These are phyloP conservation scores for Tiliqua scincoides DNA, from an alignment of 2,113 vertebrate genomes.

Conservation along the genomic window DNA sequence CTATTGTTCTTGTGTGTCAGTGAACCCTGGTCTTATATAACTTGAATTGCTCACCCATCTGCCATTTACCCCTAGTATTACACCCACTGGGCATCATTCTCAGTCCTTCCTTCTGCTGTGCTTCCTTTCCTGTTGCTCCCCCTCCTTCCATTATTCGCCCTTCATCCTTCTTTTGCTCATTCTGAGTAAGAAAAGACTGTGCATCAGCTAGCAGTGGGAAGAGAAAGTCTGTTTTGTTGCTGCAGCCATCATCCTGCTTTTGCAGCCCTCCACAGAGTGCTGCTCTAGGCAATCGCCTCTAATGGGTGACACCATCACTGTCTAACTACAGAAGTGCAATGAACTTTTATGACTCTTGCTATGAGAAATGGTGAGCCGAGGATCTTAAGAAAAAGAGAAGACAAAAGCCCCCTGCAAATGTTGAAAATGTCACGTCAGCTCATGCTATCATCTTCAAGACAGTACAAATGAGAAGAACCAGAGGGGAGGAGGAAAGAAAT, in stretches of 20 bases:
- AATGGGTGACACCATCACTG: not conserved
- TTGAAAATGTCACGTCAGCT: not conserved
- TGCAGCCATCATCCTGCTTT: not conserved
- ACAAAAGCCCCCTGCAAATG: not conserved
- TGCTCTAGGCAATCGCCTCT: not conserved
- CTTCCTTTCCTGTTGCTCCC: not conserved
- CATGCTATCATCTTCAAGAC: not conserved
- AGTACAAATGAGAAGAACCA: not conserved
- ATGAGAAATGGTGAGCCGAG: not conserved
- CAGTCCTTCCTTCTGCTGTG: not conserved
- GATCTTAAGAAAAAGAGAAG: not conserved
- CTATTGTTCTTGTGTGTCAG: not conserved
- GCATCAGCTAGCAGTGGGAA: not conserved
- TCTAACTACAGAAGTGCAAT: not conserved
- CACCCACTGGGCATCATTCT: not conserved
- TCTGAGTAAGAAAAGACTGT: not conserved
- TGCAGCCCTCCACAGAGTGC: not conserved
- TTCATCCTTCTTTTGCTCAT: not conserved
- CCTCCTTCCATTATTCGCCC: not conserved
- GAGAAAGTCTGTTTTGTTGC: not conserved
- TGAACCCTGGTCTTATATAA: not conserved
- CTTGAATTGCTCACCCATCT: not conserved
- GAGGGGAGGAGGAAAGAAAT: not conserved
- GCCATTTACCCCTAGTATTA: not conserved
- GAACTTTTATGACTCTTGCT: conserved; percentile 10